Base-by-base conservation (phyloP, 2,888 invertebrate genomes). In the Tachystola acroxantha region DNA sequence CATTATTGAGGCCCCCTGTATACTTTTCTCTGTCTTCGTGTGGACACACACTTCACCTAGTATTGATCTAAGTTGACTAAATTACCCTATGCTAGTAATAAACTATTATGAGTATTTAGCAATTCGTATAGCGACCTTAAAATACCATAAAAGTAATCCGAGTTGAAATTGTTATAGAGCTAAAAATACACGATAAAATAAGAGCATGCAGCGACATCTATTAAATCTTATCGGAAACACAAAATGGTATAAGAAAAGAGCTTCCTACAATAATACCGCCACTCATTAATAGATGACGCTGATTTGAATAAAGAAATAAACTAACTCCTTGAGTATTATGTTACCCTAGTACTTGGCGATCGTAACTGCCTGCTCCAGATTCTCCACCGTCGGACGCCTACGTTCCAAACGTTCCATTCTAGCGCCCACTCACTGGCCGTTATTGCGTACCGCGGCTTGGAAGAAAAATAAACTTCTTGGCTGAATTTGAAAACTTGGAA, bases 281-380 rank as follows among this genome's bases (percentile, higher is more conserved):
- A 54, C 39, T 53, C 14, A 1, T 7, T 41, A 35, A 42, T 41
- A 77, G 77, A 58, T 65, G 59, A 1, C 14, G 10, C 14, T 13
- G 7, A 4, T 10, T 24, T 4, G 11, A 24, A 3, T 26, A 16
- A 16, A 16, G 3, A 16, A 16, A 4, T 3, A 16, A 3, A 16
- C 16, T 16, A 16, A 40, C 9, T 45, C 43, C 31, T 39, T 50
- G 26, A 38, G 4, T 1, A 0, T 54, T 50, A 66, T 86, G 71
- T 40, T 50, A 34, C 55, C 84, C 78, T 82, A 64, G 77, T 86
- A 82, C 73, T 69, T 74, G 76, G 84, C 84, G 82, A 85, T 82
- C 81, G 78, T 74, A 77, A 77, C 77, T 68, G 77, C 79, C 85
- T 82, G 85, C 84, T 86, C 86, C 84, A 86, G 86, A 85, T 86